A percentile compares a stretch with the other conserved stretches of the same genome.
phyloP scores from a whole-genome alignment of 2,797 vertebrate species.

The Notoglanidium macrostoma region DNA sequence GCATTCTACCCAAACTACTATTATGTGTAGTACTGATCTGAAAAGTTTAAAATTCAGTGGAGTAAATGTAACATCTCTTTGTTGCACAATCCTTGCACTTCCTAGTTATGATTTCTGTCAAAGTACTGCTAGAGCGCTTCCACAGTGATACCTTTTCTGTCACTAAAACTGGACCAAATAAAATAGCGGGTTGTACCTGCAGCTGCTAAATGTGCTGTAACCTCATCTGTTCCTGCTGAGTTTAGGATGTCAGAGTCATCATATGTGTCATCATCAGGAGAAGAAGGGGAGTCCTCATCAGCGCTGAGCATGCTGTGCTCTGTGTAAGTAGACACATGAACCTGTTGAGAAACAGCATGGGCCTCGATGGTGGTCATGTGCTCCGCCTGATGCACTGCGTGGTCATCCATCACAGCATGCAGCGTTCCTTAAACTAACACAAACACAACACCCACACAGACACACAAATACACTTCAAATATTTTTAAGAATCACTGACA shows the following conservation, averaged over 20 bases:
- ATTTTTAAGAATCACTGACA: no score
- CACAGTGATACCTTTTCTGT: no score
- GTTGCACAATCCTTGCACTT: background rate
- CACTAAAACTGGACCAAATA: background rate
- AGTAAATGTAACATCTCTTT: background rate
- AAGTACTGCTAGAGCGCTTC: no score
- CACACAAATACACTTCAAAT: conserved; percentile 12
- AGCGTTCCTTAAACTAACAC: conserved; percentile 48
- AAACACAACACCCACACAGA: conserved; percentile 32
- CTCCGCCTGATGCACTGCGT: conserved; percentile 86
- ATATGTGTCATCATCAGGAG: conserved; percentile 92
- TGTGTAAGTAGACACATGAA: conserved; percentile 91
- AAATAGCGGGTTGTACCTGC: conserved; percentile 80
- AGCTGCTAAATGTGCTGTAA: conserved; percentile 95
- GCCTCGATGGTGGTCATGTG: conserved; percentile 98
- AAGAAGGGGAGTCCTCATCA: conserved; percentile 95
- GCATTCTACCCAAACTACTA: no score
- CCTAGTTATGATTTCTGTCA: no score
- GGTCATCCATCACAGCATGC: conserved; percentile 86
- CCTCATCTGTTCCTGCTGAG: conserved; percentile 91
- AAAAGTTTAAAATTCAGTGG: no score
- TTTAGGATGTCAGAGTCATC: conserved; percentile 98
- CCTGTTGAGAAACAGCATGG: conserved; percentile 90
- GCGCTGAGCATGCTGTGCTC: conserved; percentile 93
- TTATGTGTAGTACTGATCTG: no score